Conservation (phyloP, 2,113 vertebrate genomes). For the Thunnus thynnus region DNA sequence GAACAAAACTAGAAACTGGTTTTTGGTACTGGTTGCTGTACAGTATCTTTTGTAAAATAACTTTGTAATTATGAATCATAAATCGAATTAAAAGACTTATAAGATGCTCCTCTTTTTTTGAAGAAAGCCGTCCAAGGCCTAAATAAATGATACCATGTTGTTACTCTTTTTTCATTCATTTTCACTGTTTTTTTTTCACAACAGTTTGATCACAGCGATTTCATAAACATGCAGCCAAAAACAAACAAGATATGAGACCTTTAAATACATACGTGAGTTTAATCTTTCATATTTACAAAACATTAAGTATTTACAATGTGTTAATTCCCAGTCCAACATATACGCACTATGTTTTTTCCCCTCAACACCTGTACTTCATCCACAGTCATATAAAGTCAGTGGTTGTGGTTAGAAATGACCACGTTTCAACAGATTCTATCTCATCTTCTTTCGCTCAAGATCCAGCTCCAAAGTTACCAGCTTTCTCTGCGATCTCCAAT, state of each 20-base stretch:
- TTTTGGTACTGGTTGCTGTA: background rate
- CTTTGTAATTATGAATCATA: slow-evolving; percentile 9
- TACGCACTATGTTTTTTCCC: background rate
- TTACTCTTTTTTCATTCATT: slow-evolving; percentile 2
- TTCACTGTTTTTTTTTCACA: slow-evolving; percentile 6
- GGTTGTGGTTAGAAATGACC: background rate
- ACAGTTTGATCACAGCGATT: background rate
- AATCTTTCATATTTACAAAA: slow-evolving; percentile 77
- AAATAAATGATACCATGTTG: slow-evolving; percentile 31
- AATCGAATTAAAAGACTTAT: background rate
- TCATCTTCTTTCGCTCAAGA: slow-evolving; percentile 82
- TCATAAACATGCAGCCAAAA: slow-evolving; percentile 21
- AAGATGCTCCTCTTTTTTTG: background rate
- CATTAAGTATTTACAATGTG: slow-evolving; percentile 67
- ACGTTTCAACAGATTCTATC: background rate
- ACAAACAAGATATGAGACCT: slow-evolving; percentile 1
- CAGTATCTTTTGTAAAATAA: background rate
- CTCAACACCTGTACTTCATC: background rate
- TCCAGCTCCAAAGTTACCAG: slow-evolving; percentile 93
- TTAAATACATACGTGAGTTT: slow-evolving; percentile 45
- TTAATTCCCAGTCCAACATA: background rate
- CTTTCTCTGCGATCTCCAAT: slow-evolving; percentile 95
- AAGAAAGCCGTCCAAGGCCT: background rate
- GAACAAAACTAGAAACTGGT: background rate
- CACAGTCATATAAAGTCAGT: background rate